Conservation (phyloP, 2,113 vertebrate species). For the Scartelaos histophorus region DNA sequence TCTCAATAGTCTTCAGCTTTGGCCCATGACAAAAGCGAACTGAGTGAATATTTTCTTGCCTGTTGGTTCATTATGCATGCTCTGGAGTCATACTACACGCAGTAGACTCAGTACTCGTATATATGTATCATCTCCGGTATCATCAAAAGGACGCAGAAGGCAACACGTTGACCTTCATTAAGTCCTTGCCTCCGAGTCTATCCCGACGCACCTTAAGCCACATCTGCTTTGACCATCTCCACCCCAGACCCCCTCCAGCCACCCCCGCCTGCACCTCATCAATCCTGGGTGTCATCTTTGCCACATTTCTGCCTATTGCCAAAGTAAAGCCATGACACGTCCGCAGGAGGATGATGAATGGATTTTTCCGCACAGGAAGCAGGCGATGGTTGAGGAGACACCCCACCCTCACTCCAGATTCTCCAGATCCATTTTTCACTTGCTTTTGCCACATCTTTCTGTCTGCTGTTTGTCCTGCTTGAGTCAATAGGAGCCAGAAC, state of each 20-base stretch:
- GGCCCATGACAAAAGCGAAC: background rate
- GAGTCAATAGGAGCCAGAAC: slow-evolving; percentile 36
- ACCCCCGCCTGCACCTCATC: slow-evolving; percentile 73
- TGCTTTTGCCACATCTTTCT: slow-evolving; percentile 53
- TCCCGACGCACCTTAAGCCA: slow-evolving; percentile 53
- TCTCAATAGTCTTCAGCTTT: background rate
- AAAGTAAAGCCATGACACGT: slow-evolving; percentile 72
- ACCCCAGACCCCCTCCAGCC: slow-evolving; percentile 59
- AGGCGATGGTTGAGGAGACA: slow-evolving; percentile 62
- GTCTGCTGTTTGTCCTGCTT: slow-evolving; percentile 40
- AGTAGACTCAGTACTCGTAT: slow-evolving; percentile 6
- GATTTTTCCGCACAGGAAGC: slow-evolving; percentile 75
- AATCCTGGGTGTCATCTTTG: slow-evolving; percentile 76
- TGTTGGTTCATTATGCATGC: background rate
- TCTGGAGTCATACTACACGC: background rate
- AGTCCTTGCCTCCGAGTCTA: slow-evolving; percentile 35
- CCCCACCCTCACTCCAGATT: slow-evolving; percentile 67
- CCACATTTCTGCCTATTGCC: slow-evolving; percentile 71
- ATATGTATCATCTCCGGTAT: slow-evolving; percentile 5
- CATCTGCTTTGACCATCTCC: slow-evolving; percentile 80
- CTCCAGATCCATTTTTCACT: slow-evolving; percentile 67
- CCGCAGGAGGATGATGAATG: slow-evolving; percentile 80
- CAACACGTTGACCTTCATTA: slow-evolving; percentile 69
- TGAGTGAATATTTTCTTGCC: background rate
- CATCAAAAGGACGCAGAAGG: slow-evolving; percentile 36